These are phyloP conservation scores for Monochamus alternatus DNA, from an alignment of 2,888 invertebrate genomes.

Conservation along the genomic window DNA sequence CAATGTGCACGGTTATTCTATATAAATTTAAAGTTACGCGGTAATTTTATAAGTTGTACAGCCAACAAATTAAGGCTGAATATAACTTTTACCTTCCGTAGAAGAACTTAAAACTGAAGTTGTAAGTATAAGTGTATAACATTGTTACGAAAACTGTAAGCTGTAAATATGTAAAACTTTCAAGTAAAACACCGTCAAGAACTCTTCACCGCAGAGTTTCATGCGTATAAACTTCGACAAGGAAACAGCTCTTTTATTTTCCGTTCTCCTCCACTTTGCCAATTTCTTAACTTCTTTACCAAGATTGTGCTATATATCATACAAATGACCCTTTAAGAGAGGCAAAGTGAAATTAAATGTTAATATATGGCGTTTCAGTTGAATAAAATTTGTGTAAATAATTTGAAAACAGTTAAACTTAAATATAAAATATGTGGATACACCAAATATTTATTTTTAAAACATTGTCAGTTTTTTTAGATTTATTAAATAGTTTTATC, in stretches of 20 bases:
- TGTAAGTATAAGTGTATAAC: neutral
- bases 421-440: no score
- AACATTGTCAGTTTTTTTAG: no score
- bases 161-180: slow-evolving; percentile 6
- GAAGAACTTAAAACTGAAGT: no score
- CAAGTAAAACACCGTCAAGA: slow-evolving; percentile 4
- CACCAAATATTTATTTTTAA: no score
- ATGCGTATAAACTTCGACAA: slow-evolving; percentile 14
- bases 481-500: no score
- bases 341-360: neutral
- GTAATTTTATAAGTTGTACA: no score
- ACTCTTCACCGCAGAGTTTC: slow-evolving; percentile 13
- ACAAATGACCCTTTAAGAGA: neutral
- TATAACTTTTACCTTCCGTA: no score
- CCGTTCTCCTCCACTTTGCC: slow-evolving; percentile 13
- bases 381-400: neutral
- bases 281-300: slow-evolving; percentile 25
- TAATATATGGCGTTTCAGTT: no score
- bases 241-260: slow-evolving; percentile 6
- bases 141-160: neutral
- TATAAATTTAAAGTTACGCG: no score
- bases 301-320: slow-evolving; percentile 11
- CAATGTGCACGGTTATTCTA: no score
- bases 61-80: no score
- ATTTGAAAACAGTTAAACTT: no score